Evolutionary conservation across 2,797 vertebrate species (phyloP), one percentile per base, ranked within the genome.

Genomic region (Jordanella pulchra): DNA sequence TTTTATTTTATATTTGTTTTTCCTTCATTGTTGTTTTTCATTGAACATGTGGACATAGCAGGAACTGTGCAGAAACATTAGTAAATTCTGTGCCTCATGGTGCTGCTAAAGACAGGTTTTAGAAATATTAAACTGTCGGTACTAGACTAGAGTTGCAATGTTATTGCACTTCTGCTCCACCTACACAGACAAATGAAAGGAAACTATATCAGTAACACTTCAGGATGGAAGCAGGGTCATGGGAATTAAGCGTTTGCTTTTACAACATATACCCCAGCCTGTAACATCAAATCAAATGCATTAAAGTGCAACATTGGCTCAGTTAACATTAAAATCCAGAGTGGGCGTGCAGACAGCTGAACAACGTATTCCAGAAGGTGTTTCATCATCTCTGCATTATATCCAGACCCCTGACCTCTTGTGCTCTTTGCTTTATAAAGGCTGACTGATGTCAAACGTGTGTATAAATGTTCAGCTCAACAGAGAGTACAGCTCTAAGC

Each of bases 351-450:
- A 61, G 55, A 56, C 50, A 71, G 64, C 77, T 78, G 84, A 75
- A 53, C 75, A 79, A 50, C 58, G 69, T 78, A 83, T 86, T 87
- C 83, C 81, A 77, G 78, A 74, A 85, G 73, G 78, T 84, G 75
- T 91, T 92, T 90, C 76, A 89, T 87, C 90, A 85, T 88, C 80
- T 79, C 65, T 53, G 68, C 60, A 73, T 75, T 70, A 68, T 58
- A 58, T 64, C 39, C 65, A 28, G 63, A 81, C 75, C 74, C 77
- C 76, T 86, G 82, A 87, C 79, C 86, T 56, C 45, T n/a, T 70
- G 69, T 72, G 65, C 71, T 80, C 77, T 73, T 79, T 3, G 21
- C 67, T 27, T 45, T 74, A 65, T 71, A 74, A 63, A 72, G 18
- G 72, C 79, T 64, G 79, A 74, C 45, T 44, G 77, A 75, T 82